Evolutionary conservation across 2,888 invertebrate species (phyloP).

Genomic region (Tetropium fuscum): DNA sequence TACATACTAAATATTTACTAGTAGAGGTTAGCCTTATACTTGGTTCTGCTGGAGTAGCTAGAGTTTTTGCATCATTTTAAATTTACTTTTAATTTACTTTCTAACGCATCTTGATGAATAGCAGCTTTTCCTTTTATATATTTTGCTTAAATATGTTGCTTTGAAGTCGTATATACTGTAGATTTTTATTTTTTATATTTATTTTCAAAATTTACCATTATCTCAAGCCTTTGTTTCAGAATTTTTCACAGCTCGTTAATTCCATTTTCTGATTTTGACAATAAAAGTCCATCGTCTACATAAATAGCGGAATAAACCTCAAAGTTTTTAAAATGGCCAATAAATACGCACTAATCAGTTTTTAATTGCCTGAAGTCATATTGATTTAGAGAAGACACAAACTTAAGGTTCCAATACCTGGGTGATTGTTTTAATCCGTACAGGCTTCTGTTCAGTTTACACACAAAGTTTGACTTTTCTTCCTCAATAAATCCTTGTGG

Average conservation of each 20-base stretch:
- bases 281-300: background rate
- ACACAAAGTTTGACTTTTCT: background rate
- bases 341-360: conserved; percentile 6
- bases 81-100: too few species aligned
- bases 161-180: too few species aligned
- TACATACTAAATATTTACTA: background rate
- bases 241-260: background rate
- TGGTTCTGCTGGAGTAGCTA: background rate
- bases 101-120: too few species aligned
- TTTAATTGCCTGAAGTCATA: conserved; percentile 11
- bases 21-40: background rate
- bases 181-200: too few species aligned
- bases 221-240: background rate
- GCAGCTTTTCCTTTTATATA: too few species aligned
- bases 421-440: conserved; percentile 10
- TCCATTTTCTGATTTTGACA: background rate
- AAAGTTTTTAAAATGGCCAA: background rate
- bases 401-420: conserved; percentile 1
- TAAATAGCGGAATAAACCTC: background rate
- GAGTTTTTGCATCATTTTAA: background rate
- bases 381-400: background rate
- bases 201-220: too few species aligned
- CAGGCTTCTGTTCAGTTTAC: conserved; percentile 1
- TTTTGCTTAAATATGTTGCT: too few species aligned
- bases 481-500: conserved; percentile 3